A percentile compares a stretch with the other conserved stretches of the same genome.
phyloP scores from a whole-genome alignment of 2,888 invertebrate species.

The Sinodicranocentrus sp. region DNA sequence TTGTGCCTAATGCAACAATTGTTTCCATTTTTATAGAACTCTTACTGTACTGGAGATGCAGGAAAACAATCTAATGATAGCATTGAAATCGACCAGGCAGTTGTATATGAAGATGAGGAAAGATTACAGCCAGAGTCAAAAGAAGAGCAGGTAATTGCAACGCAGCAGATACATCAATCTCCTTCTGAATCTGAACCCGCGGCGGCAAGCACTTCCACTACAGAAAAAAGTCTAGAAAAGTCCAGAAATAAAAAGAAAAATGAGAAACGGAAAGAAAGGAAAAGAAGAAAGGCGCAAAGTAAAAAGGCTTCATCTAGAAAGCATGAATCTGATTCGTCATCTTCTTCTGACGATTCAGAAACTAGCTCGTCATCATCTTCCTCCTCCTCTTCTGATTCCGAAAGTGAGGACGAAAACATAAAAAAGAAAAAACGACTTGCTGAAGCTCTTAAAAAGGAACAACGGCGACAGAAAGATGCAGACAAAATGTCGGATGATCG shows the following conservation, averaged over 20 bases:
- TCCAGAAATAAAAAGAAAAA: slow-evolving; percentile 76
- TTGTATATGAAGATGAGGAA: slow-evolving; percentile 76
- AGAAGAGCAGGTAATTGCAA: slow-evolving; percentile 72
- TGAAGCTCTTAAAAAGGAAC: slow-evolving; percentile 84
- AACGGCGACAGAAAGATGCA: slow-evolving; percentile 82
- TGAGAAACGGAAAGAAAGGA: slow-evolving; percentile 77
- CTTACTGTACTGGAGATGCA: slow-evolving; percentile 91
- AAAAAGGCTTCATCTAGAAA: slow-evolving; percentile 48
- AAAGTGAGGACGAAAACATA: slow-evolving; percentile 78
- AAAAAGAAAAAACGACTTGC: slow-evolving; percentile 74
- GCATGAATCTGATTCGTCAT: slow-evolving; percentile 40
- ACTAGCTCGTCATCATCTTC: slow-evolving; percentile 71
- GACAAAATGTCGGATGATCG: slow-evolving; percentile 89
- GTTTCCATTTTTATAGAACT: slow-evolving; percentile 81
- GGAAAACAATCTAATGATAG: slow-evolving; percentile 79
- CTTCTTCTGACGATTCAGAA: slow-evolving; percentile 9
- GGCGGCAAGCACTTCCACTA: slow-evolving; percentile 20
- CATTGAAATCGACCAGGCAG: slow-evolving; percentile 55
- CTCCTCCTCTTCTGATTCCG: slow-evolving; percentile 70
- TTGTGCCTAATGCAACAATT: too few relatives aligned
- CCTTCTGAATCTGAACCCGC: slow-evolving; percentile 35
- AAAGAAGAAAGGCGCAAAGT: slow-evolving; percentile 57
- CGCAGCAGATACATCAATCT: slow-evolving; percentile 48
- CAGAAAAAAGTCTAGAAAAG: background rate
- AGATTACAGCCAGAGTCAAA: slow-evolving; percentile 80